Evolutionary conservation across 2,113 vertebrate genomes (phyloP).

Genomic region (Nycticryphes semicollaris): DNA sequence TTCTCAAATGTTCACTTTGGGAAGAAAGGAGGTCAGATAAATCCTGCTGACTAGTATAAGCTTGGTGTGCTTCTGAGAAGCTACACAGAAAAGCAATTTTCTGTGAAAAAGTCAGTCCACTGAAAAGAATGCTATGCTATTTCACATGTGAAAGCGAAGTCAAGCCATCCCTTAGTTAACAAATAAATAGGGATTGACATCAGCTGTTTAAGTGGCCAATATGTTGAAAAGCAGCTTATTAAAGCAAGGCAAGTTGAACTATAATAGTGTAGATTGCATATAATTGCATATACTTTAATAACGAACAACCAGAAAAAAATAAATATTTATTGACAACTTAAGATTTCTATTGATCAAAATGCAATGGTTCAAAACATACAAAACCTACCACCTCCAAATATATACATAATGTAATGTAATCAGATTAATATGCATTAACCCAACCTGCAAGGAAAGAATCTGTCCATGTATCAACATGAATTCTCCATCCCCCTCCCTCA

Average conservation of each 20-base stretch:
- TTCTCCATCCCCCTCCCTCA: not conserved
- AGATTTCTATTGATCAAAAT: not conserved
- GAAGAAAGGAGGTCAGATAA: not conserved
- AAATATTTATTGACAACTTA: not conserved
- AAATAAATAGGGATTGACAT: not conserved
- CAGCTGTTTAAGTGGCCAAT: not conserved
- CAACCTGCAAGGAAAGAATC: not conserved
- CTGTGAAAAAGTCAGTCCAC: not conserved
- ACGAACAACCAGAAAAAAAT: not conserved
- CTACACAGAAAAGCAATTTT: not conserved
- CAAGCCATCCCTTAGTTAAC: not conserved
- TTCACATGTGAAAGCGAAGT: not conserved
- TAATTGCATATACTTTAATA: not conserved
- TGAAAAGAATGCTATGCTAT: not conserved
- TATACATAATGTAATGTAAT: not conserved
- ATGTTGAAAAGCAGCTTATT: not conserved
- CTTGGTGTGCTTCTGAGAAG: not conserved
- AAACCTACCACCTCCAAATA: not conserved
- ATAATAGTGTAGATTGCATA: not conserved
- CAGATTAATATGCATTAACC: not conserved
- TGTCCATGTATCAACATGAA: not conserved
- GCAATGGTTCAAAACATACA: not conserved
- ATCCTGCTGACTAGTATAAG: not conserved
- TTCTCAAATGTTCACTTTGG: not conserved
- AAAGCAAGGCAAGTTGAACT: not conserved